Evolutionary conservation across 2,797 vertebrate genomes (phyloP).

Genomic region (Chaetophractus vellerosus): DNA sequence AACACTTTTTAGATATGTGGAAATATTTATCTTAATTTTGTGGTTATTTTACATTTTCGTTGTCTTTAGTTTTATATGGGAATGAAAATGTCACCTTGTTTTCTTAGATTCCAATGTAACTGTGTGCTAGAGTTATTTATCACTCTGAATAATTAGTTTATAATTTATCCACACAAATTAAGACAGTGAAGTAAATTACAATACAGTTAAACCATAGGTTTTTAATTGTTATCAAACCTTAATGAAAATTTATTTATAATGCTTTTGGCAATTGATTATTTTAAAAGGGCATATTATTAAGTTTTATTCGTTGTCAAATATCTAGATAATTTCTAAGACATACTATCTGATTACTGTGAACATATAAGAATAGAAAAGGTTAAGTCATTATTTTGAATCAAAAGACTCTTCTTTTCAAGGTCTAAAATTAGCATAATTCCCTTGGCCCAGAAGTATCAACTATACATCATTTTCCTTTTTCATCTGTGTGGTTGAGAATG

Average conservation of each 20-base stretch:
- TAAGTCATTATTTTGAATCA: constrained; percentile 40
- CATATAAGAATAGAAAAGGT: not conserved
- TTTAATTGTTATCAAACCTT: constrained; percentile 19
- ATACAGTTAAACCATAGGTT: constrained; percentile 58
- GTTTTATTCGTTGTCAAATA: constrained; percentile 32
- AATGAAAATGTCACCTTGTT: constrained; percentile 47
- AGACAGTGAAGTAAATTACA: constrained; percentile 44
- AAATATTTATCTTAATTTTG: constrained; percentile 10
- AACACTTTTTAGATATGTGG: constrained; percentile 7
- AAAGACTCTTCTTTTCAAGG: not conserved
- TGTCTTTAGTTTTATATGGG: constrained; percentile 25
- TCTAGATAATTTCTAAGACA: not conserved
- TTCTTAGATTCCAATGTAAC: constrained; percentile 29
- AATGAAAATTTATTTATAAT: constrained; percentile 54
- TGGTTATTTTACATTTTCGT: constrained; percentile 41
- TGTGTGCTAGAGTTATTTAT: not conserved
- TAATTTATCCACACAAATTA: constrained; percentile 26
- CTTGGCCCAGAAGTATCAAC: not conserved
- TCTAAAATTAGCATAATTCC: constrained; percentile 44
- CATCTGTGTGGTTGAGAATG: not conserved
- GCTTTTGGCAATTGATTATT: constrained; percentile 39
- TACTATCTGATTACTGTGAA: not conserved
- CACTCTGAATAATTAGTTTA: constrained; percentile 3
- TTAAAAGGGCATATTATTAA: constrained; percentile 6
- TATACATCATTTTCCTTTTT: not conserved